Percentiles rank a stretch among this genome's conserved stretches.
These are phyloP conservation scores for Vidua macroura DNA, from an alignment of 2,113 vertebrate species.

Conservation along the genomic window DNA sequence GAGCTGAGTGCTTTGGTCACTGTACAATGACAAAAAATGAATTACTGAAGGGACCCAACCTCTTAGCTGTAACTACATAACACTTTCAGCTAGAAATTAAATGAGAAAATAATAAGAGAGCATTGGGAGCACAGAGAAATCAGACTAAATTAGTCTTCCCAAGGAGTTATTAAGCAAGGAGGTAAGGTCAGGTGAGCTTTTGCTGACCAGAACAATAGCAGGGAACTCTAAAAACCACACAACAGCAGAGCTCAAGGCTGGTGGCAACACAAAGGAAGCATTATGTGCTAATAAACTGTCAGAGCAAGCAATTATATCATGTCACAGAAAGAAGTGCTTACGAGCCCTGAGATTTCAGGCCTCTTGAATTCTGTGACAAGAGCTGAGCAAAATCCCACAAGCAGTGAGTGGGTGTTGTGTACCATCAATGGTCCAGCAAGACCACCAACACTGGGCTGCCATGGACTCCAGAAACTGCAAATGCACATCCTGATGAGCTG, in stretches of 20 bases:
- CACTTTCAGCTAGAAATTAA: not conserved
- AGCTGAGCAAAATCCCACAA: not conserved
- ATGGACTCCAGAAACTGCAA: not conserved
- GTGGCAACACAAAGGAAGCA: not conserved
- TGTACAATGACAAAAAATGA: not conserved
- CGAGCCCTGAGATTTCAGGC: fast-evolving
- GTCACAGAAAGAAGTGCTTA: not conserved
- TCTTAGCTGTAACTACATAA: not conserved
- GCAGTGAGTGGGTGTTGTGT: not conserved
- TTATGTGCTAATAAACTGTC: not conserved
- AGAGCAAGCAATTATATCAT: not conserved
- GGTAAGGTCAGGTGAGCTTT: not conserved
- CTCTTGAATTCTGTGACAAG: not conserved
- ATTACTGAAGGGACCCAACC: not conserved
- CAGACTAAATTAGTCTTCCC: not conserved
- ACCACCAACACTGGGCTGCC: not conserved
- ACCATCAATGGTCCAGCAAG: not conserved
- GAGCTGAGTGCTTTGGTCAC: not conserved
- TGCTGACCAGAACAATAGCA: not conserved
- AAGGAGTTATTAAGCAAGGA: not conserved
- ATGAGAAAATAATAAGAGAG: not conserved
- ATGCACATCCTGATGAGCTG: fast-evolving
- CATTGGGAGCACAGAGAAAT: not conserved
- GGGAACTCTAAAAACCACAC: not conserved
- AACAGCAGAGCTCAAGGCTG: not conserved